phyloP scores from a whole-genome alignment of 2,113 vertebrate genomes.

The Lichenostomus cassidix region DNA sequence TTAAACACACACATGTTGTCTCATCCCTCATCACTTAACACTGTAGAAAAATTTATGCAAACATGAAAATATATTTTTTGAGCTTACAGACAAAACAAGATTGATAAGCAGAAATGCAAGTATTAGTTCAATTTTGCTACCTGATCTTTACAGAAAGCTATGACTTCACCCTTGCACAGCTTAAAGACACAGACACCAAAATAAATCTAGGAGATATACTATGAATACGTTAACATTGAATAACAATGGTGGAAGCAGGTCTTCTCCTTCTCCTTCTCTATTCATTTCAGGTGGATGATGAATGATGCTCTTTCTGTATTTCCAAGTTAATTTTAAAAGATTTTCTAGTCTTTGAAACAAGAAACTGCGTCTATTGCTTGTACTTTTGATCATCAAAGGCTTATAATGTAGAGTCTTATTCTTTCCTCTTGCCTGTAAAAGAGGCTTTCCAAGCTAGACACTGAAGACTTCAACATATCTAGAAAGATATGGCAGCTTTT shows the following conservation, averaged over 20 bases:
- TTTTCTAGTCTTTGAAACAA: not conserved
- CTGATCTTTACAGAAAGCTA: not conserved
- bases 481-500: not conserved
- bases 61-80: not conserved
- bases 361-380: not conserved
- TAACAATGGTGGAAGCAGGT: not conserved
- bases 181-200: not conserved
- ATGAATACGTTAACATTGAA: not conserved
- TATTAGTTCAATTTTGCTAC: constrained; percentile 5
- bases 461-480: not conserved
- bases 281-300: too few relatives aligned
- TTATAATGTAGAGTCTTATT: not conserved
- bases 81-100: not conserved
- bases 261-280: too few relatives aligned
- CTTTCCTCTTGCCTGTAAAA: not conserved
- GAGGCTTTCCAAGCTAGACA: not conserved
- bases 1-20: not conserved
- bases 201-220: not conserved
- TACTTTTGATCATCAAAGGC: not conserved
- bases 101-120: not conserved
- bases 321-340: constrained; percentile 10
- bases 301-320: not conserved
- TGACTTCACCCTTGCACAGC: not conserved
- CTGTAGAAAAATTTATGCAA: not conserved
- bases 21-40: not conserved